Percentiles rank a stretch among this genome's conserved stretches.
phyloP scores from a whole-genome alignment of 2,888 invertebrate species.

The Zaprionus bogoriensis region DNA sequence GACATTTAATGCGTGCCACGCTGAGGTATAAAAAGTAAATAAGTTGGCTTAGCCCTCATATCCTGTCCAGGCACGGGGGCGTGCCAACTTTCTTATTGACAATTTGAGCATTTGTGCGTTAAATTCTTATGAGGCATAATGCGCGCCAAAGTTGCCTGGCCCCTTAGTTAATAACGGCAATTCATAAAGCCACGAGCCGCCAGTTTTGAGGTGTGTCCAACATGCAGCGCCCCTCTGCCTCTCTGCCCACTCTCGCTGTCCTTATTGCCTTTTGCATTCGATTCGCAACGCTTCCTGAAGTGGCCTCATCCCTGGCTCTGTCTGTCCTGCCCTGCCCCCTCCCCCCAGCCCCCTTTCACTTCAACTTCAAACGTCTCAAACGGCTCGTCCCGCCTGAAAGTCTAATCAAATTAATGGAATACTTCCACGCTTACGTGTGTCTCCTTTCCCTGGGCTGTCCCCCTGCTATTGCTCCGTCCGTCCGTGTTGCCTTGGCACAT shows the following conservation, averaged over 20 bases:
- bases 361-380: constrained; percentile 31
- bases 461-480: constrained; percentile 1
- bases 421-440: constrained; percentile 47
- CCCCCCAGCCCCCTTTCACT: constrained; percentile 15
- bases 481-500: neutral
- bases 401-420: constrained; percentile 77
- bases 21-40: constrained; percentile 72
- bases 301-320: neutral
- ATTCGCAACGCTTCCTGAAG: neutral
- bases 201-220: constrained; percentile 61
- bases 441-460: constrained; percentile 1
- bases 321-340: neutral
- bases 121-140: constrained; percentile 77
- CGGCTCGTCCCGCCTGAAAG: constrained; percentile 34
- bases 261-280: constrained; percentile 5
- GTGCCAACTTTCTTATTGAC: constrained; percentile 75
- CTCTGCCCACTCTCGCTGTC: neutral
- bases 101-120: constrained; percentile 76
- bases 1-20: constrained; percentile 60
- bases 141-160: neutral
- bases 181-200: constrained; percentile 63
- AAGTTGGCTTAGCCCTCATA: constrained; percentile 49
- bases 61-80: constrained; percentile 21
- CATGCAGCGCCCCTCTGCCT: constrained; percentile 37
- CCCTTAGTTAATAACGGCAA: constrained; percentile 65